These are phyloP conservation scores for Tricholaema leucomelas DNA, from an alignment of 2,113 vertebrate species.

Conservation along the genomic window DNA sequence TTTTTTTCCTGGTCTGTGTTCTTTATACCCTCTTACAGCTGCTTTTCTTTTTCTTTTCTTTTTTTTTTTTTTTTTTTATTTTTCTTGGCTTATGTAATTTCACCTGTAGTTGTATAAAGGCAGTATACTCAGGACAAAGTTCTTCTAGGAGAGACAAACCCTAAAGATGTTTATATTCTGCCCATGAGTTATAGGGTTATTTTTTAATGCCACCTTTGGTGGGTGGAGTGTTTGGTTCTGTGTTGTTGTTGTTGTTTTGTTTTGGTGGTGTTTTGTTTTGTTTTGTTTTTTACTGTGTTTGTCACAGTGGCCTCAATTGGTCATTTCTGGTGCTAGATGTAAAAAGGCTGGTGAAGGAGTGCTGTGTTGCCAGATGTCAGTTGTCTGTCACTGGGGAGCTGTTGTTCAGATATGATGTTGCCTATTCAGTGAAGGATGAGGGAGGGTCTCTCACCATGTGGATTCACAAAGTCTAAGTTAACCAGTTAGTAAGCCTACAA, in stretches of 20 bases:
- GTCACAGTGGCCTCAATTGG: background rate
- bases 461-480: background rate
- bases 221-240: background rate
- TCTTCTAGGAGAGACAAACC: background rate
- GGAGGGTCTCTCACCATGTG: background rate
- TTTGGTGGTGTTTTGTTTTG: background rate
- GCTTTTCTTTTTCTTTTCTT: background rate
- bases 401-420: fast-evolving
- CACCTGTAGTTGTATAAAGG: background rate
- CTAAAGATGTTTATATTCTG: background rate
- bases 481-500: background rate
- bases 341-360: background rate
- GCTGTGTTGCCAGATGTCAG: background rate
- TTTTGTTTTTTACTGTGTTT: background rate
- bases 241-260: too few species aligned
- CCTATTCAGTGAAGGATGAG: background rate
- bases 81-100: background rate
- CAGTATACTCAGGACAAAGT: background rate
- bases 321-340: background rate
- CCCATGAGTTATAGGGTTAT: background rate
- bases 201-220: background rate
- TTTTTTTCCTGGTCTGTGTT: background rate
- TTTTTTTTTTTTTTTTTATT: background rate
- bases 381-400: background rate
- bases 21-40: background rate